A percentile compares a stretch with the other conserved stretches of the same genome.
These are phyloP conservation scores for Oligia fasciuncula DNA, from an alignment of 2,888 invertebrate genomes.

Conservation along the genomic window DNA sequence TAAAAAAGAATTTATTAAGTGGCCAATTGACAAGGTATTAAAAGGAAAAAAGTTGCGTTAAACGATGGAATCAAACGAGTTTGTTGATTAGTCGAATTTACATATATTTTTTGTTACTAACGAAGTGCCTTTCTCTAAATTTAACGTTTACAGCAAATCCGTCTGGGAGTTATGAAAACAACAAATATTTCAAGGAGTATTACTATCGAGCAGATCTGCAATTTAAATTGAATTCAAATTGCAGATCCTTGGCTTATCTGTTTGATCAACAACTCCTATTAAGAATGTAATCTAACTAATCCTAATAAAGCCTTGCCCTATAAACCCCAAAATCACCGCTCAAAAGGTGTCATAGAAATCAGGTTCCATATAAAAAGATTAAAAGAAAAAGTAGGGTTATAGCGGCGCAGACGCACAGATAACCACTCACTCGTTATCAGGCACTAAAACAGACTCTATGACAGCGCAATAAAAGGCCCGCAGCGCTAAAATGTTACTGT, in stretches of 20 bases:
- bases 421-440: constrained; percentile 85
- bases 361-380: constrained; percentile 67
- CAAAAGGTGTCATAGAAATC: constrained; percentile 55
- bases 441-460: constrained; percentile 88
- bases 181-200: constrained; percentile 39
- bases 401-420: constrained; percentile 68
- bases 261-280: neutral
- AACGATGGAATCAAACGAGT: constrained; percentile 67
- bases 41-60: constrained; percentile 69
- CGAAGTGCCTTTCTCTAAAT: constrained; percentile 68
- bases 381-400: constrained; percentile 68
- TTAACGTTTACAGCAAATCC: constrained; percentile 43
- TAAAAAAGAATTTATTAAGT: constrained; percentile 71
- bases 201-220: constrained; percentile 25
- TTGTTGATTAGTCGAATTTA: constrained; percentile 68
- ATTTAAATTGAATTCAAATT: constrained; percentile 20
- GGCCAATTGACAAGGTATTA: constrained; percentile 74
- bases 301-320: neutral
- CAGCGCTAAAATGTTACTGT: constrained; percentile 89
- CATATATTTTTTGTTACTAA: constrained; percentile 65
- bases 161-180: constrained; percentile 32
- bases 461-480: constrained; percentile 87
- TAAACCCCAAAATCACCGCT: neutral
- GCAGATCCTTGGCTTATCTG: constrained; percentile 22
- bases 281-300: neutral